A percentile compares a stretch with the other conserved stretches of the same genome.
Evolutionary conservation across 2,113 vertebrate genomes (phyloP).

Genomic region (Carassius carassius): DNA sequence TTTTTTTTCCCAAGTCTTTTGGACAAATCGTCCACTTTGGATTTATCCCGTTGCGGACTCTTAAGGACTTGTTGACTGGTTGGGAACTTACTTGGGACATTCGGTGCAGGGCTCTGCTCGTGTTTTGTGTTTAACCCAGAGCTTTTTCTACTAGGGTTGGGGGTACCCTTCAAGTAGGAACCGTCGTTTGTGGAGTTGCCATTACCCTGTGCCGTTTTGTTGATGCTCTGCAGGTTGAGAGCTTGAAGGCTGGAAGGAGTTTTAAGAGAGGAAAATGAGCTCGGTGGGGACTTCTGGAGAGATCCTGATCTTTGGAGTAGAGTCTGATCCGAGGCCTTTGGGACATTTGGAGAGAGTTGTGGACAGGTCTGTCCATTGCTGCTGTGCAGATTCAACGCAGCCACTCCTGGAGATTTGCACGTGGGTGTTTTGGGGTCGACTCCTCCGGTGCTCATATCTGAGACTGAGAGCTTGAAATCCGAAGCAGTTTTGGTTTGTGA

Average conservation of each 20-base stretch:
- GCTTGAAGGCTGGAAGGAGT: constrained; percentile 76
- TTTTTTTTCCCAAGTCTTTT: constrained; percentile 53
- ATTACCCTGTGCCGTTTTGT: constrained; percentile 2
- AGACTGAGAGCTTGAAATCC: constrained; percentile 66
- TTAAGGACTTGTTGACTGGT: constrained; percentile 59
- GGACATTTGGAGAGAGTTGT: constrained; percentile 66
- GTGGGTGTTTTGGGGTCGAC: constrained; percentile 67
- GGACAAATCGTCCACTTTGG: constrained; percentile 47
- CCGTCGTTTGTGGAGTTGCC: constrained; percentile 48
- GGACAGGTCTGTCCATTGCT: constrained; percentile 62
- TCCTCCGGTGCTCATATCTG: constrained; percentile 57
- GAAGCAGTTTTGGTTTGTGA: constrained; percentile 57
- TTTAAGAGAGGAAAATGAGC: constrained; percentile 50
- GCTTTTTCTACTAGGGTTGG: constrained; percentile 59
- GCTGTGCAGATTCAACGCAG: constrained; percentile 70
- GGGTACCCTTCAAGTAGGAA: constrained; percentile 46
- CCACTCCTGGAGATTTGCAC: constrained; percentile 73
- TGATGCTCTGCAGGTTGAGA: constrained; percentile 83
- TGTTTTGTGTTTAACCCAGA: constrained; percentile 45
- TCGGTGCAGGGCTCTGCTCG: constrained; percentile 55
- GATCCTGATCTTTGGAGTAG: constrained; percentile 57
- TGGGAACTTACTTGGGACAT: constrained; percentile 37
- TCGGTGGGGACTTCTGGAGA: constrained; percentile 54
- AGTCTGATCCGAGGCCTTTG: constrained; percentile 67
- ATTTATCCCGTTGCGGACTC: constrained; percentile 53